Conservation (phyloP, 2,888 invertebrate genomes). For the Lasioglossum villosulum region DNA sequence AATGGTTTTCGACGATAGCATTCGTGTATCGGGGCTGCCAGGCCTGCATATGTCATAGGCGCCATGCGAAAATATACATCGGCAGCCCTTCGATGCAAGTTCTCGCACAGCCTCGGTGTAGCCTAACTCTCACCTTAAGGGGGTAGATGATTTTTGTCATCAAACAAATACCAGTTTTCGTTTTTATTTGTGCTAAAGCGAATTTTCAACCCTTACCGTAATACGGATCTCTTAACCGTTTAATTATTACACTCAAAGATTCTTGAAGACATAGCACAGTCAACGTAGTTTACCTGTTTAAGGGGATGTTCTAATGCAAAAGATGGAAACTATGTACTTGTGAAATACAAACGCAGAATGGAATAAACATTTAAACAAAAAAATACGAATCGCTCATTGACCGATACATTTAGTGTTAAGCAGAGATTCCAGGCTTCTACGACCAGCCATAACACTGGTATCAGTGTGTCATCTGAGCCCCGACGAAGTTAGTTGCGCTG, state of each 20-base stretch:
- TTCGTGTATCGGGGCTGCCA: slow-evolving; percentile 79
- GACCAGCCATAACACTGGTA: background rate
- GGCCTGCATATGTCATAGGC: slow-evolving; percentile 59
- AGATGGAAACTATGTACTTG: no score
- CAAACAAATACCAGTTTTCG: background rate
- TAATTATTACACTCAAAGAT: no score
- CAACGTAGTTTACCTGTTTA: no score
- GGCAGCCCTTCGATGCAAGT: slow-evolving; percentile 16
- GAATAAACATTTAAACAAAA: background rate
- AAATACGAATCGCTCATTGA: background rate
- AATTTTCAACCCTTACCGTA: no score
- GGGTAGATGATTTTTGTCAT: background rate
- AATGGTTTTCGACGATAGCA: slow-evolving; percentile 76
- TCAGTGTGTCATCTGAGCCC: background rate
- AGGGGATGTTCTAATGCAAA: no score
- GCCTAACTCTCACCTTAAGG: background rate
- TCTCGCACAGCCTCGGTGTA: background rate
- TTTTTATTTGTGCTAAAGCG: background rate
- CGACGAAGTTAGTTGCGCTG: background rate
- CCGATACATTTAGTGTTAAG: background rate
- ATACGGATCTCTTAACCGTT: no score
- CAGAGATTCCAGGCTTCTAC: background rate
- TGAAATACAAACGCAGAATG: no score
- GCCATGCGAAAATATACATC: slow-evolving; percentile 56
- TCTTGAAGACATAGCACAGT: no score